A percentile compares a stretch with the other conserved stretches of the same genome.
These are phyloP conservation scores for Drosophila arawakana DNA, from an alignment of 1,140 invertebrate genomes.

Conservation along the genomic window DNA sequence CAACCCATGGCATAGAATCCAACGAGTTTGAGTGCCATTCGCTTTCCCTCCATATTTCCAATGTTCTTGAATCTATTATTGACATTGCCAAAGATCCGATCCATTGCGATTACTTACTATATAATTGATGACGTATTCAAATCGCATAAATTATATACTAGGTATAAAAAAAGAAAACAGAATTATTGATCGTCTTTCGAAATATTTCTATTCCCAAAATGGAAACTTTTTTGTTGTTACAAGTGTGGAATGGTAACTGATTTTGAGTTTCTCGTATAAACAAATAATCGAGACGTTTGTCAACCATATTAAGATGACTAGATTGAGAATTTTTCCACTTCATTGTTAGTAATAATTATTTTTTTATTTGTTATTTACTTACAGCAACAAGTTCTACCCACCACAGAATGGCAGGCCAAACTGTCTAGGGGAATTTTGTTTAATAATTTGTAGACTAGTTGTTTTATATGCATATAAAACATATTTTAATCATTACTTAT, in stretches of 20 bases:
- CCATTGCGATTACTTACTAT: conserved; percentile 39
- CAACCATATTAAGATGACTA: conserved; percentile 5
- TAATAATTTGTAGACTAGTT: conserved; percentile 48
- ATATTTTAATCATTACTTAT: conserved; percentile 23
- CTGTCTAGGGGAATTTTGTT: conserved; percentile 69
- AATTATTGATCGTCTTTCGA: not conserved
- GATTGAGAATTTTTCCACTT: not conserved
- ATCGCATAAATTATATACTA: not conserved
- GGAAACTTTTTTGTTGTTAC: conserved; percentile 8
- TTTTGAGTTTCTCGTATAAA: not conserved
- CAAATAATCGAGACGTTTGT: not conserved
- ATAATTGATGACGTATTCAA: not conserved
- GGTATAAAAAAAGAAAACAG: not conserved
- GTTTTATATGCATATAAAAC: conserved; percentile 48
- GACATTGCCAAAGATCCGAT: conserved; percentile 55
- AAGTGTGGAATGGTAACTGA: conserved; percentile 5
- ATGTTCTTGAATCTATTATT: conserved; percentile 50
- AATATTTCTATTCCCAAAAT: conserved; percentile 2
- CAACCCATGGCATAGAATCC: conserved; percentile 73
- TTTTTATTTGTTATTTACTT: conserved; percentile 16
- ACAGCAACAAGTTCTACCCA: conserved; percentile 71
- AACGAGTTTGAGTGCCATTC: conserved; percentile 62
- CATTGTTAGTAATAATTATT: not conserved
- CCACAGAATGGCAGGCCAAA: conserved; percentile 80
- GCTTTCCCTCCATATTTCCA: conserved; percentile 54